Base-by-base conservation (phyloP, 2,113 vertebrate genomes). In the Oncorhynchus clarkii region DNA sequence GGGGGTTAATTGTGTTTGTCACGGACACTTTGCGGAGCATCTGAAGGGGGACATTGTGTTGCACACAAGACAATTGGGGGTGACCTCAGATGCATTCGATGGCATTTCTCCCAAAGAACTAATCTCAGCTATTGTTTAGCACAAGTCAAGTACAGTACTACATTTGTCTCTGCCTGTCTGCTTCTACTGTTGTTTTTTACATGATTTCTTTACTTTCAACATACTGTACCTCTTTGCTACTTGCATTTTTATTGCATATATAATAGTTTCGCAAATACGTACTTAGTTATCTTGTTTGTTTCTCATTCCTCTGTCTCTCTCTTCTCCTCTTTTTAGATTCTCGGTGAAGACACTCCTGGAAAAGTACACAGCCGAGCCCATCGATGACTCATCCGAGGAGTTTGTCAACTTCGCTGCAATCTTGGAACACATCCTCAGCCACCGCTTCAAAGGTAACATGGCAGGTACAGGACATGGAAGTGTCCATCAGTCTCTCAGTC, bases 361-460 rank as follows among this genome's bases (percentile, higher is more conserved):
- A 89, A 99, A 98, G 83, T 98, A 98, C 91, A 97, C 96, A 0
- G 94, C 95, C 0, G 97, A 99, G 79, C 97, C 97, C 82, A 99
- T 99, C 6, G 97, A 98, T 0, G 97, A 99, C 91, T 97, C 97
- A 16, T 96, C 96, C 0, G 97, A 99, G 89, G 97, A 99, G 90
- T 99, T 99, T 18, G 89, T 99, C 5, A 99, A 99, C 88, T 99
- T 99, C n/a, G 97, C 96, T 0, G 96, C 97, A 82, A 99, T 99
- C 89, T 93, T 99, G 49, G 97, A 99, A 92, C 97, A 99, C 91
- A 98, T 99, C 83, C 95, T 99, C 89, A 97, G 97, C 86, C 97
- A 99, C 84, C 96, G 97, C 73, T 99, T 98, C 85, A 98, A 97
- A 95, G 97, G 97, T 95, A 91, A 85, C 1, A 62, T 68, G 26